A percentile compares a stretch with the other conserved stretches of the same genome.
These are phyloP conservation scores for Lateolabrax maculatus DNA, from an alignment of 2,797 vertebrate species.

Conservation along the genomic window DNA sequence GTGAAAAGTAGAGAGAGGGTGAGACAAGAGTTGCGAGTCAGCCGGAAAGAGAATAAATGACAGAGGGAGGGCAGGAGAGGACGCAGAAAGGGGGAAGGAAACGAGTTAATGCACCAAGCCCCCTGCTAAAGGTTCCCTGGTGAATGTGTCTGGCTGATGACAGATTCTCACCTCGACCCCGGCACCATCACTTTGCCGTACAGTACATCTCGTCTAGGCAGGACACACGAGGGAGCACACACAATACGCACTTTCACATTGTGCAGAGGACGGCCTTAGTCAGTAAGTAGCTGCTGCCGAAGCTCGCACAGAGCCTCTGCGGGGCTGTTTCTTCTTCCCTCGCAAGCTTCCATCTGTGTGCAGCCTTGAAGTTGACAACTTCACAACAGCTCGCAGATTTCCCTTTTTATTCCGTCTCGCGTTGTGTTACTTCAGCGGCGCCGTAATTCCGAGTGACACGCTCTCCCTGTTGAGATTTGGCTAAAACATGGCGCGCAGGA, in stretches of 20 bases:
- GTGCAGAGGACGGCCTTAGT: slow-evolving; percentile 24
- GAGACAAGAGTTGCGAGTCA: slow-evolving; percentile 37
- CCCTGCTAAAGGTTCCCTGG: slow-evolving; percentile 64
- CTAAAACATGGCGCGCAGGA: not conserved
- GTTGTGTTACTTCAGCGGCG: slow-evolving; percentile 12
- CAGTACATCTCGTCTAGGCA: slow-evolving; percentile 31
- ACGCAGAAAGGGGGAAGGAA: not conserved
- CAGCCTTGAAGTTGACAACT: slow-evolving; percentile 37
- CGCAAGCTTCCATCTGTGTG: slow-evolving; percentile 29
- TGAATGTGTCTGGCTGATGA: slow-evolving; percentile 59
- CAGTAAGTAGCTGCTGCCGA: slow-evolving; percentile 33
- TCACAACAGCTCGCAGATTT: slow-evolving; percentile 31
- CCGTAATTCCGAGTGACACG: slow-evolving; percentile 50
- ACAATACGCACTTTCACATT: slow-evolving; percentile 14
- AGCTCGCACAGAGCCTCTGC: not conserved
- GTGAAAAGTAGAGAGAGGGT: slow-evolving; percentile 25
- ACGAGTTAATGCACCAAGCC: slow-evolving; percentile 56
- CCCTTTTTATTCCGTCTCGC: not conserved
- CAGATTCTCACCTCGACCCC: slow-evolving; percentile 58
- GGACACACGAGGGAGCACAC: slow-evolving; percentile 48
- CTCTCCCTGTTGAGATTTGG: slow-evolving; percentile 50
- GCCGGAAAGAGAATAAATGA: slow-evolving; percentile 29
- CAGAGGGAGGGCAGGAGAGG: slow-evolving; percentile 31
- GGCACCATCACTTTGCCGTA: slow-evolving; percentile 52
- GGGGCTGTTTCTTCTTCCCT: not conserved